A percentile compares a stretch with the other conserved stretches of the same genome.
phyloP scores from a whole-genome alignment of 2,797 vertebrate genomes.

The Oreonectes daqikongensis region DNA sequence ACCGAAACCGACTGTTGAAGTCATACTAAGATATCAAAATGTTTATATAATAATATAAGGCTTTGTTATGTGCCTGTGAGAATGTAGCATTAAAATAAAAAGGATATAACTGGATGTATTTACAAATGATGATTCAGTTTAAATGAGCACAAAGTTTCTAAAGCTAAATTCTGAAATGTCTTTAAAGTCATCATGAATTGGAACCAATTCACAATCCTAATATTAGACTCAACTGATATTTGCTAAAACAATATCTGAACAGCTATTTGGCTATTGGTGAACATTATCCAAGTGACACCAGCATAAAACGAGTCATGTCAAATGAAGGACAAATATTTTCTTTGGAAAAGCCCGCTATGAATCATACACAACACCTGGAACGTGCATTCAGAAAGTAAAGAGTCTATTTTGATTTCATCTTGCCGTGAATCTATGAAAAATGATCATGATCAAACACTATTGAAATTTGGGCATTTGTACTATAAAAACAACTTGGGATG shows the following conservation, averaged over 20 bases:
- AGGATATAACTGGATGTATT: neutral
- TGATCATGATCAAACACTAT: neutral
- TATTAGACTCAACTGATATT: no score
- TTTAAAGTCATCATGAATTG: neutral
- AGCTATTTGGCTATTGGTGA: neutral
- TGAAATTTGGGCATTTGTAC: conserved; percentile 9
- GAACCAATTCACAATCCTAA: neutral
- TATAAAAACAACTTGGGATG: conserved; percentile 55
- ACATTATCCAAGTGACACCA: neutral
- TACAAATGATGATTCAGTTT: neutral
- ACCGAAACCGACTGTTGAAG: neutral
- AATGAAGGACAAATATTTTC: neutral
- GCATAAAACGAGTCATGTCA: neutral
- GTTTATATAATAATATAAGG: neutral
- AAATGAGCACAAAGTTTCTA: neutral
- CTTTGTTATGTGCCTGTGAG: neutral
- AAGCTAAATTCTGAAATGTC: neutral
- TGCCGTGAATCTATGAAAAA: neutral
- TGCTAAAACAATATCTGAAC: neutral
- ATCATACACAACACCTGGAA: neutral
- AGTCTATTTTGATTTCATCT: neutral
- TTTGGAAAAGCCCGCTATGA: neutral
- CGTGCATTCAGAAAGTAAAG: neutral
- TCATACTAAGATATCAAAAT: neutral
- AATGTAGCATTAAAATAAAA: neutral